These are phyloP conservation scores for Anhinga rufa DNA, from an alignment of 2,113 vertebrate genomes.

Conservation along the genomic window DNA sequence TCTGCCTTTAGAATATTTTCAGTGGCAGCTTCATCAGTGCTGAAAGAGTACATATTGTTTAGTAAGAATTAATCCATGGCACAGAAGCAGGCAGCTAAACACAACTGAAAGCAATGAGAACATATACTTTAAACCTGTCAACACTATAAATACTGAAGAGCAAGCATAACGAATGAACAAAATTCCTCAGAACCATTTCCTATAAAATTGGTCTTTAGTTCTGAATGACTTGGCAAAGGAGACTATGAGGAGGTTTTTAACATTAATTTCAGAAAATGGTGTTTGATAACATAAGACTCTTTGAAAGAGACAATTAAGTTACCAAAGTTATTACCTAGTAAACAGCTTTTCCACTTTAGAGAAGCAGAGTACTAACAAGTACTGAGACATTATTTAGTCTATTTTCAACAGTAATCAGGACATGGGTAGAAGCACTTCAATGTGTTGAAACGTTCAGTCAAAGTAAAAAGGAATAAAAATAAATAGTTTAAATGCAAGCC, in stretches of 20 bases:
- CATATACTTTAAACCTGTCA: neutral
- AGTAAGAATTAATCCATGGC: neutral
- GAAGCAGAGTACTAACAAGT: neutral
- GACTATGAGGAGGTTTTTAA: neutral
- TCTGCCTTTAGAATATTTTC: slow-evolving; percentile 99
- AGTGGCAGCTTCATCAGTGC: slow-evolving; percentile 95
- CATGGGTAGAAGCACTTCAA: neutral
- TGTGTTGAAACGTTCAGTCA: neutral
- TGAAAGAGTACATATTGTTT: slow-evolving; percentile 59
- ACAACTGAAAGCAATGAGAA: neutral
- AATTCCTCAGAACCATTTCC: neutral
- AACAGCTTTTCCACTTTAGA: neutral
- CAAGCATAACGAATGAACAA: neutral
- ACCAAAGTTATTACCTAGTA: neutral
- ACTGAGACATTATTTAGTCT: neutral
- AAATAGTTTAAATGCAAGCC: neutral
- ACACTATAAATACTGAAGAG: neutral
- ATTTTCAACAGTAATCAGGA: neutral
- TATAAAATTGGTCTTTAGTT: neutral
- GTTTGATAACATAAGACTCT: neutral
- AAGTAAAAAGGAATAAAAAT: neutral
- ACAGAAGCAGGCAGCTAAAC: neutral
- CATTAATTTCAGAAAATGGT: neutral
- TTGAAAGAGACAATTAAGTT: neutral
- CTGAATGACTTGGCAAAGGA: neutral